A percentile compares a stretch with the other conserved stretches of the same genome.
Conservation (phyloP, 2,113 vertebrate genomes). For the Phaetusa simplex region DNA sequence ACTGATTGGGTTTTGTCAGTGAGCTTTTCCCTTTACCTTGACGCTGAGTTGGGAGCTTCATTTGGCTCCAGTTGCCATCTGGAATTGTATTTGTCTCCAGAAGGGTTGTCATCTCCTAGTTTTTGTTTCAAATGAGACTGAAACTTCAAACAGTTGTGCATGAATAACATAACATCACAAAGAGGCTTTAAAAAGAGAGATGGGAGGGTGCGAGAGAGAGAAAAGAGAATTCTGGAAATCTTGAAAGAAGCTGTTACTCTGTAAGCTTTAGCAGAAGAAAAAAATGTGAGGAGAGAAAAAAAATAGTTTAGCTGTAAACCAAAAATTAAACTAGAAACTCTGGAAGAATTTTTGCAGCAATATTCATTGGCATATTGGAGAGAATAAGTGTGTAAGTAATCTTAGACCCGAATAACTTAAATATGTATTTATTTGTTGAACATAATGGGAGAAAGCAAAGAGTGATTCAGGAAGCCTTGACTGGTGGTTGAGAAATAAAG, state of each 20-base stretch:
- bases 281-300: neutral
- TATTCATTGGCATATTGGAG: neutral
- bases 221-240: neutral
- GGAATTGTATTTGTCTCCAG: slow-evolving; percentile 28
- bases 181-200: neutral
- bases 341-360: neutral
- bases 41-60: neutral
- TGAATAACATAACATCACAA: slow-evolving; percentile 36
- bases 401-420: neutral
- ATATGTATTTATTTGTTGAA: neutral
- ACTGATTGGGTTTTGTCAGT: neutral
- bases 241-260: slow-evolving; percentile 12
- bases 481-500: neutral
- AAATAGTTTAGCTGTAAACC: neutral
- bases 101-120: slow-evolving; percentile 35
- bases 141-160: slow-evolving; percentile 39
- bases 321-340: neutral
- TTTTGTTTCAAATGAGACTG: slow-evolving; percentile 16
- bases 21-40: neutral
- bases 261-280: neutral
- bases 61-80: slow-evolving; percentile 47
- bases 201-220: neutral
- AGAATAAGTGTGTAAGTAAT: neutral
- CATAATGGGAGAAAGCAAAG: neutral
- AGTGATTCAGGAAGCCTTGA: neutral